Percentiles rank a stretch among this genome's conserved stretches.
Evolutionary conservation across 1,140 invertebrate species (phyloP).

Genomic region (Subanguina moxae): DNA sequence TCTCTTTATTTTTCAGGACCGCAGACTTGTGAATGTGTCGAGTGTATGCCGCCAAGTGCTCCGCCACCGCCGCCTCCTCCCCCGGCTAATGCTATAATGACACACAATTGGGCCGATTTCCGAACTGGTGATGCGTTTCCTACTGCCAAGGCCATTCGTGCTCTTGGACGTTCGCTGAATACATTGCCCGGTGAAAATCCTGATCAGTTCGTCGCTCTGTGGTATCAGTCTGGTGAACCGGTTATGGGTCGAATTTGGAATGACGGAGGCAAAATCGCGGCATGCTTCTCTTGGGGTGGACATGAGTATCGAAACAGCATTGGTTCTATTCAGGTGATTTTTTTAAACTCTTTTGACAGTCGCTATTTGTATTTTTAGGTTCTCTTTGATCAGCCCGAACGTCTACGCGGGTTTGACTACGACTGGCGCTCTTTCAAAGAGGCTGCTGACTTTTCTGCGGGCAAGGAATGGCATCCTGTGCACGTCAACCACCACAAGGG

Average conservation of each 20-base stretch:
- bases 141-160: conserved; percentile 22
- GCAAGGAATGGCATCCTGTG: conserved; percentile 42
- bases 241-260: conserved; percentile 49
- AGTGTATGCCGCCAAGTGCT: conserved; percentile 16
- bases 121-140: conserved; percentile 46
- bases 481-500: conserved; percentile 41
- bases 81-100: conserved; percentile 15
- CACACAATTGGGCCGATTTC: conserved; percentile 42
- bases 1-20: conserved; percentile 15
- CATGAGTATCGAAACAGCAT: conserved; percentile 41
- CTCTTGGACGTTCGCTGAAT: conserved; percentile 35
- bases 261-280: conserved; percentile 42
- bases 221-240: too few species aligned
- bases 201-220: too few species aligned
- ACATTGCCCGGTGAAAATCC: conserved; percentile 35
- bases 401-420: conserved; percentile 50
- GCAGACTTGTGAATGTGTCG: conserved; percentile 39
- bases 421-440: conserved; percentile 42
- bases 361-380: conserved; percentile 11
- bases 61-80: conserved; percentile 9
- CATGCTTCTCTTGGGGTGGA: too few species aligned
- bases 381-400: conserved; percentile 45
- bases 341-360: conserved; percentile 12
- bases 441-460: conserved; percentile 39
- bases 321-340: conserved; percentile 33